These are phyloP conservation scores for Apotomis capreana DNA, from an alignment of 2,888 invertebrate species.

Conservation along the genomic window DNA sequence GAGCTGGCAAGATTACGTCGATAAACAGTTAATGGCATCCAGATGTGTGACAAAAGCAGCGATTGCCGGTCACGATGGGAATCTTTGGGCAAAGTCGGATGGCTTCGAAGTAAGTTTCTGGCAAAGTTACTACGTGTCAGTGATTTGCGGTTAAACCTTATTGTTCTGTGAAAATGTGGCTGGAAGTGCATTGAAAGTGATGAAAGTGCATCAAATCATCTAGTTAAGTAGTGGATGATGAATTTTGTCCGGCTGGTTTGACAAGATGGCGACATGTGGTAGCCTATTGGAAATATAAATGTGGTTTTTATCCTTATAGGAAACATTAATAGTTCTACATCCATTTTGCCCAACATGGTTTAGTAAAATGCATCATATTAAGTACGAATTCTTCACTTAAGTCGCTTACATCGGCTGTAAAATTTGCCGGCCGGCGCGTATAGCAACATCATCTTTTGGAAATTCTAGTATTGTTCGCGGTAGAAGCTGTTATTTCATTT, in stretches of 20 bases:
- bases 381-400: neutral
- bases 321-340: conserved; percentile 8
- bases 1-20: conserved; percentile 99
- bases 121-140: conserved; percentile 63
- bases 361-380: neutral
- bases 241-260: conserved; percentile 76
- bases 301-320: conserved; percentile 28
- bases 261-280: conserved; percentile 83
- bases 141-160: conserved; percentile 53
- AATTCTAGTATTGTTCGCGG: neutral
- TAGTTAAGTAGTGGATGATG: conserved; percentile 63
- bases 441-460: conserved; percentile 4
- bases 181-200: conserved; percentile 56
- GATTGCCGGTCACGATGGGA: conserved; percentile 97
- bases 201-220: conserved; percentile 53
- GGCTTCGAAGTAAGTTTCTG: conserved; percentile 94
- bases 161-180: conserved; percentile 50
- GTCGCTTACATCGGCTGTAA: neutral
- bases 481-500: neutral
- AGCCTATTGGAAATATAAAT: conserved; percentile 50
- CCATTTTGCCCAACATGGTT: neutral
- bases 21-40: conserved; percentile 97
- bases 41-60: conserved; percentile 97
- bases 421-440: conserved; percentile 28
- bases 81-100: conserved; percentile 97